Conservation (phyloP, 2,888 invertebrate species). For the Omphaloscelis lunosa region DNA sequence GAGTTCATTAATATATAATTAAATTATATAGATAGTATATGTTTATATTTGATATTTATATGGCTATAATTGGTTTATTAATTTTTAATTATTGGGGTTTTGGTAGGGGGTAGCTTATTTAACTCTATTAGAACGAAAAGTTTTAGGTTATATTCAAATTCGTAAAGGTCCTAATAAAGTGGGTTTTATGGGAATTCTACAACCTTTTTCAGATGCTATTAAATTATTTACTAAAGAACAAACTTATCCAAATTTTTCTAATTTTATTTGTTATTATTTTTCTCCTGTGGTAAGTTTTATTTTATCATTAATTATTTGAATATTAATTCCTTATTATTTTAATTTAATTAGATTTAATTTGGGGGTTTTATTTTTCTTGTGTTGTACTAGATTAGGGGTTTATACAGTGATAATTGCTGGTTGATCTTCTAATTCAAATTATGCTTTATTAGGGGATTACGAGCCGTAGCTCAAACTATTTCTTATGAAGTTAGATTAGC, state of each 20-base stretch:
- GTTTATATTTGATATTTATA: slow-evolving; percentile 84
- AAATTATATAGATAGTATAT: slow-evolving; percentile 91
- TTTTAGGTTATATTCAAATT: slow-evolving; percentile 93
- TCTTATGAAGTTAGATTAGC: too few species aligned
- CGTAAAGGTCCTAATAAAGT: slow-evolving; percentile 94
- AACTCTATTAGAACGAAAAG: slow-evolving; percentile 93
- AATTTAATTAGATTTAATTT: slow-evolving; percentile 90
- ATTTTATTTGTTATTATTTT: slow-evolving; percentile 91
- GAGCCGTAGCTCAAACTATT: too few species aligned
- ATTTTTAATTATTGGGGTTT: slow-evolving; percentile 91
- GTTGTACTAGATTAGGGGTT: slow-evolving; percentile 92
- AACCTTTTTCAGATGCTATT: slow-evolving; percentile 94
- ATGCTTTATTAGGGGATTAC: slow-evolving; percentile 92
- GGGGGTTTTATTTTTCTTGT: slow-evolving; percentile 92
- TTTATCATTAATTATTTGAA: slow-evolving; percentile 91
- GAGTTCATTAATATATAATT: too few species aligned
- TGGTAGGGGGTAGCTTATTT: slow-evolving; percentile 93
- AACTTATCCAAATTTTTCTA: slow-evolving; percentile 90
- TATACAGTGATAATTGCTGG: slow-evolving; percentile 92
- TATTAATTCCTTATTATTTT: slow-evolving; percentile 90
- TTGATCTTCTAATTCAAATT: slow-evolving; percentile 94
- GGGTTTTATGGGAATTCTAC: slow-evolving; percentile 91
- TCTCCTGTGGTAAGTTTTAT: slow-evolving; percentile 91
- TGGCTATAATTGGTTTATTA: slow-evolving; percentile 83
- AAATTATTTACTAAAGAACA: slow-evolving; percentile 93